phyloP scores from a whole-genome alignment of 2,797 vertebrate genomes.

The Nannoperca obscura region DNA sequence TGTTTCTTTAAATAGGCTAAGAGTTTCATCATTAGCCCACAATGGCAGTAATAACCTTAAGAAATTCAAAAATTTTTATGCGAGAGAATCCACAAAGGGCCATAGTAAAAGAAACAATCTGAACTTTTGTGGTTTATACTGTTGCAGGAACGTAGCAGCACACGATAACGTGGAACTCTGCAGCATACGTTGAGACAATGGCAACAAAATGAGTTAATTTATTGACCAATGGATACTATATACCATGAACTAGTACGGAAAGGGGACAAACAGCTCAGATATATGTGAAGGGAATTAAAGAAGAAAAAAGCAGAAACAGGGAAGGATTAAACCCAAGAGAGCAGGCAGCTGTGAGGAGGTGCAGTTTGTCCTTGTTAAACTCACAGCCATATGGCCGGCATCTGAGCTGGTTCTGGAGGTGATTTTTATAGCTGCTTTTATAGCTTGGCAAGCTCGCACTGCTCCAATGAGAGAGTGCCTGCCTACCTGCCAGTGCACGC shows the following conservation, averaged over 20 bases:
- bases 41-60: neutral
- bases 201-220: neutral
- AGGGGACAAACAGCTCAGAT: slow-evolving; percentile 23
- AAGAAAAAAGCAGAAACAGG: slow-evolving; percentile 20
- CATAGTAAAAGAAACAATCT: neutral
- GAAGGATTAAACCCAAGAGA: slow-evolving; percentile 51
- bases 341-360: slow-evolving; percentile 75
- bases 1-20: neutral
- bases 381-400: slow-evolving; percentile 78
- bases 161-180: neutral
- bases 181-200: neutral
- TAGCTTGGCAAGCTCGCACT: slow-evolving; percentile 68
- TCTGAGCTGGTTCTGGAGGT: slow-evolving; percentile 82
- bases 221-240: slow-evolving; percentile 8
- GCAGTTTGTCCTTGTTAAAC: slow-evolving; percentile 82
- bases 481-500: slow-evolving; percentile 68
- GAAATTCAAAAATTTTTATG: neutral
- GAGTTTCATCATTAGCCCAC: neutral
- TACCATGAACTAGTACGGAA: slow-evolving; percentile 11
- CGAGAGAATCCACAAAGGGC: neutral
- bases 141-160: neutral
- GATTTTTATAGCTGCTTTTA: slow-evolving; percentile 82
- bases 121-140: neutral
- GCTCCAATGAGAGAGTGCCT: slow-evolving; percentile 71
- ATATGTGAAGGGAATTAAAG: slow-evolving; percentile 23